Percentiles rank a stretch among this genome's conserved stretches.
Evolutionary conservation across 2,888 invertebrate species (phyloP).

Genomic region (Leucania comma): DNA sequence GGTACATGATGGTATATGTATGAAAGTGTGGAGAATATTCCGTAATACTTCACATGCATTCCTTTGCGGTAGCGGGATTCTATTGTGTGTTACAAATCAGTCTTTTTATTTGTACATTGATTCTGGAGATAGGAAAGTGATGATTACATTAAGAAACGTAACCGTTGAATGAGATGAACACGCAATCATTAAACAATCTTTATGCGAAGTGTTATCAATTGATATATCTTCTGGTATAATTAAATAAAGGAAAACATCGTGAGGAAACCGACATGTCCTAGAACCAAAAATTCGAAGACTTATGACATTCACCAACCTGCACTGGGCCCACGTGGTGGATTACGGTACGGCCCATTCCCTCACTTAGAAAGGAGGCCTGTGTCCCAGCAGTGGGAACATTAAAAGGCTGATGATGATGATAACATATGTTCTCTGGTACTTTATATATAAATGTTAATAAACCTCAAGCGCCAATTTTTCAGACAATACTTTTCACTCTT

Average conservation of each 20-base stretch:
- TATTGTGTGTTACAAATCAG: conserved; percentile 39
- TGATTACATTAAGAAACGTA: conserved; percentile 31
- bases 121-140: conserved; percentile 33
- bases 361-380: no score
- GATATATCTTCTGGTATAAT: no score
- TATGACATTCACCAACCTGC: no score
- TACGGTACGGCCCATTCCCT: no score
- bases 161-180: conserved; percentile 1
- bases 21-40: conserved; percentile 48
- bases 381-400: no score
- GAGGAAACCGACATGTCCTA: no score
- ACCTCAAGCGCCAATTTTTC: neutral
- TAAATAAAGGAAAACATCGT: no score
- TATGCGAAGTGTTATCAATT: neutral
- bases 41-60: conserved; percentile 62
- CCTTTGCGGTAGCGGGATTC: conserved; percentile 46
- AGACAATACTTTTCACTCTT: neutral
- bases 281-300: no score
- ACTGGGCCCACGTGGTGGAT: no score
- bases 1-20: conserved; percentile 38
- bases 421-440: no score
- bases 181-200: conserved; percentile 8
- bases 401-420: no score
- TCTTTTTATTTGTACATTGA: conserved; percentile 46
- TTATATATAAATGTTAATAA: neutral